Evolutionary conservation across 1,140 invertebrate genomes (phyloP).

Genomic region (Euura lappo): DNA sequence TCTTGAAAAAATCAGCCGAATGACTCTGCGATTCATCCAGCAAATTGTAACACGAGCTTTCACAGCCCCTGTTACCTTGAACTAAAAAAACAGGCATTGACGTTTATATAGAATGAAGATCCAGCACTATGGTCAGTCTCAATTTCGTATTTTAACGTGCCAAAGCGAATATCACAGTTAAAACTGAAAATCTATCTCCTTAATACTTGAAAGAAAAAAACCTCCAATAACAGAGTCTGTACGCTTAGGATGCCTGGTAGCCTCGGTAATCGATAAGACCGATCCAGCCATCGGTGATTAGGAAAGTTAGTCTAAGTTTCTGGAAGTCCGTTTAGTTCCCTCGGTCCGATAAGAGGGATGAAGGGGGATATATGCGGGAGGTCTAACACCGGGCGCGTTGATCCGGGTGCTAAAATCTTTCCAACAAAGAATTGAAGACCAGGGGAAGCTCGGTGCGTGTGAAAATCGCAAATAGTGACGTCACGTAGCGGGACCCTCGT

Average conservation of each 20-base stretch:
- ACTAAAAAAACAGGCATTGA: background rate
- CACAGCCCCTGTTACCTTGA: background rate
- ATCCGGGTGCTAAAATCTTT: background rate
- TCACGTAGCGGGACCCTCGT: background rate
- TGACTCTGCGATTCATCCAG: constrained; percentile 3
- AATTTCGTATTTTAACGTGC: background rate
- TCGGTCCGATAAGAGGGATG: no score
- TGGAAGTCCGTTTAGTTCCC: no score
- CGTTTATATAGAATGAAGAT: background rate
- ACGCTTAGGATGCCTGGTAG: no score
- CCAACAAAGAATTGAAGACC: background rate
- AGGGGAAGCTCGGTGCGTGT: background rate
- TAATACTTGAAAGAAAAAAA: no score
- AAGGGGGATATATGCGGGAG: no score
- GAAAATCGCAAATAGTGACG: background rate
- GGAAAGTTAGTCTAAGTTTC: no score
- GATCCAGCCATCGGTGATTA: no score
- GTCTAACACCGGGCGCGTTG: no score
- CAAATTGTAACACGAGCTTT: background rate
- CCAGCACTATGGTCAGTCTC: background rate
- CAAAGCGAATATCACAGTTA: background rate
- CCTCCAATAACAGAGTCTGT: no score
- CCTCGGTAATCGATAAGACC: no score
- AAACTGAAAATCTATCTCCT: no score
- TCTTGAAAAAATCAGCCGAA: background rate